Evolutionary conservation across 2,888 invertebrate species (phyloP).

Genomic region (Meghimatium bilineatum): DNA sequence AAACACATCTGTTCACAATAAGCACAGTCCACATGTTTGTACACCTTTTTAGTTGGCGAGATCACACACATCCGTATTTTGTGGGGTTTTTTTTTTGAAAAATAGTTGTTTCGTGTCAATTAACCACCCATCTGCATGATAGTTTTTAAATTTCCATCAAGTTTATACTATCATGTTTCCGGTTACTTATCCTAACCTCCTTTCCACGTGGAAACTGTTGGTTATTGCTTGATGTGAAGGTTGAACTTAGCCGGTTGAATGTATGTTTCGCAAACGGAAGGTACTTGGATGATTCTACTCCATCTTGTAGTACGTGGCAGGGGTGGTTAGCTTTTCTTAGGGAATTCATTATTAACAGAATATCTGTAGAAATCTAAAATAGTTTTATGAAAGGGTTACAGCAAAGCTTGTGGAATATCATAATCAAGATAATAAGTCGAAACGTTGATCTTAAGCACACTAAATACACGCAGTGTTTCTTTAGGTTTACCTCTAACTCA

Average conservation of each 20-base stretch:
- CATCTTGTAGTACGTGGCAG: background rate
- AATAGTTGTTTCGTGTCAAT: background rate
- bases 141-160: background rate
- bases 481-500: too few species aligned
- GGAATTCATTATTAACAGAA: too few species aligned
- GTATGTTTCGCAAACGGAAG: background rate
- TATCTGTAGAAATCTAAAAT: background rate
- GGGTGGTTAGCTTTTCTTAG: background rate
- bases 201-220: constrained; percentile 6
- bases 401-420: too few species aligned
- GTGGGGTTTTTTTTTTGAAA: background rate
- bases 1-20: too few species aligned
- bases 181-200: background rate
- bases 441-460: too few species aligned
- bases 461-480: too few species aligned
- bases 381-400: background rate
- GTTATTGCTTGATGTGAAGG: background rate
- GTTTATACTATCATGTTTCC: background rate
- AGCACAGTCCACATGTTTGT: too few species aligned
- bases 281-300: background rate
- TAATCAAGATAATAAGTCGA: too few species aligned
- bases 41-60: background rate
- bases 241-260: background rate
- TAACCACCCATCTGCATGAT: background rate
- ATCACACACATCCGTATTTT: background rate